Conservation (phyloP, 2,888 invertebrate genomes). For the Drosophila borealis region DNA sequence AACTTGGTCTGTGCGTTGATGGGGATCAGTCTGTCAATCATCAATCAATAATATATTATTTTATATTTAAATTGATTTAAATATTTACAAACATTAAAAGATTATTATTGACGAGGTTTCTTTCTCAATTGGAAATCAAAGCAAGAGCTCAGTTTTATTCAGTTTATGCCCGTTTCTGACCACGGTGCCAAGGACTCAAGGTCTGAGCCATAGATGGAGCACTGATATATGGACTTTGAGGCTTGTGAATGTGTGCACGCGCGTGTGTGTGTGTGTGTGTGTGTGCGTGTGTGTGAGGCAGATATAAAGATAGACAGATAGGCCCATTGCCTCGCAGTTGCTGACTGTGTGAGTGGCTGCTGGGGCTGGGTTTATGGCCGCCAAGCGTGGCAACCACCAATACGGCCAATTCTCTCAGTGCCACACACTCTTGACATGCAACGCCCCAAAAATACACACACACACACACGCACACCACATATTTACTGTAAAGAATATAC, state of each 20-base stretch:
- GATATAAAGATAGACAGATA: constrained; percentile 62
- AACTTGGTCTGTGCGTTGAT: too few relatives aligned
- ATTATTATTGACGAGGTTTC: neutral
- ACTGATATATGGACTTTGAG: constrained; percentile 35
- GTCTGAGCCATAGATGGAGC: constrained; percentile 41
- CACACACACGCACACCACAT: constrained; percentile 10
- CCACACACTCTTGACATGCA: constrained; percentile 55
- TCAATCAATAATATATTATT: too few relatives aligned
- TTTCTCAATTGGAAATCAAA: neutral
- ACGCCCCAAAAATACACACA: constrained; percentile 42
- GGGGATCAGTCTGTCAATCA: too few relatives aligned
- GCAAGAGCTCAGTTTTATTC: neutral
- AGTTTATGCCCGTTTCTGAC: neutral
- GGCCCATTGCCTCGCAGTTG: constrained; percentile 49
- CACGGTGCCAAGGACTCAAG: constrained; percentile 29
- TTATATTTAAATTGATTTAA: too few relatives aligned
- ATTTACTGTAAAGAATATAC: constrained; percentile 16
- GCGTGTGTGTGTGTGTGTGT: constrained; percentile 10
- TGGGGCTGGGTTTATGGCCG: constrained; percentile 37
- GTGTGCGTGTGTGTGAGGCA: constrained; percentile 37
- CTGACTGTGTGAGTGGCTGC: constrained; percentile 27
- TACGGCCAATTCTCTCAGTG: constrained; percentile 44
- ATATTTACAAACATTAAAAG: too few relatives aligned
- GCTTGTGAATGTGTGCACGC: constrained; percentile 8
- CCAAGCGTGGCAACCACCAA: constrained; percentile 67